Evolutionary conservation across 2,113 vertebrate genomes (phyloP), one percentile per base, ranked within the genome.

Genomic region (Brachypodius melanocephalos): DNA sequence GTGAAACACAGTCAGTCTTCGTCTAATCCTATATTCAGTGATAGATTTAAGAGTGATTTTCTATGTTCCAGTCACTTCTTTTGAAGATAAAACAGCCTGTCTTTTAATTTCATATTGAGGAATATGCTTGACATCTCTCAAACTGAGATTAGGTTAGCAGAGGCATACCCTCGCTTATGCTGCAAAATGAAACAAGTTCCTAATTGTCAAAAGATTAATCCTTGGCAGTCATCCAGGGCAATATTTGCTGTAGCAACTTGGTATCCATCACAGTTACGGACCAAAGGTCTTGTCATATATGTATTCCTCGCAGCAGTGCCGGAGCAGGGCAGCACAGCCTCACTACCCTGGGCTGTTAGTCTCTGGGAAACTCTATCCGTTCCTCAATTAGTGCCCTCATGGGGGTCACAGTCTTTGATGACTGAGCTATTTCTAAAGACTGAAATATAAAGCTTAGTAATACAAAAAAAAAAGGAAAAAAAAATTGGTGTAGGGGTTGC

Each of bases 171-270:
- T 93, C 22, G 0, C 52, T 90, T 88, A 78, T 36, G 43, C 75
- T 88, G 75, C 55, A 90, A 93, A 96, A 95, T 95, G 85, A 95
- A 96, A 90, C 85, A 69, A 85, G 85, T 95, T 94, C 93, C 89
- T 96, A 96, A 97, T 96, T 95, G 91, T 93, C 82, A 43, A 93
- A 96, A 96, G 88, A 97, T 96, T 96, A 95, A 94, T 95, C 91
- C 68, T 90, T 96, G 95, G 94, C 89, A 88, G 89, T 74, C 90
- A 67, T 96, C 94, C 96, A 97, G 89, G 88, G 78, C 78, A 94
- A 90, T 96, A 95, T 97, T 92, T 96, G 94, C 95, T 95, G 91
- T 96, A 95, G 89, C 95, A 96, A 93, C 93, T 95, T 74, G 90
- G 94, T 96, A 96, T 96, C 92, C 90, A 95, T 96, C 91, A 96